Base-by-base conservation (phyloP, 2,888 invertebrate genomes). In the Tanaodytes sp. region DNA sequence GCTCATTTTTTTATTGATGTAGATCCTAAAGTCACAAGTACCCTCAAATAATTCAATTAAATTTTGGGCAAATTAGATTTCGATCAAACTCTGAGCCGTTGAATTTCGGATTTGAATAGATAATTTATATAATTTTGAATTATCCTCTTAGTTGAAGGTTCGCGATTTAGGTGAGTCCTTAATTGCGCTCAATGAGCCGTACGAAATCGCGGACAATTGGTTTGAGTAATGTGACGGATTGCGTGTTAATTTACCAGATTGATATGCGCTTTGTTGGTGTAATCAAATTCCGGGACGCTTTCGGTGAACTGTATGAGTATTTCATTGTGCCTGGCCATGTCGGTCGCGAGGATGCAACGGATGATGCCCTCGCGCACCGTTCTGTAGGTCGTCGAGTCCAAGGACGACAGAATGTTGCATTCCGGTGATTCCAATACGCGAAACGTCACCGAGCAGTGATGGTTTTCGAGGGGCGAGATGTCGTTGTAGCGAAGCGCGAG, bases 381-480 rank as follows among this genome's bases (percentile, higher is more conserved):
- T 79, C 88, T 88, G 83, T 89, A 91, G 73, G 88, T 88, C 71
- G 89, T 87, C 75, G 88, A 86, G 74, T 87, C 87, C 77, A 93
- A 88, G 77, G 91, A 90, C 74, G 90, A 88, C 82, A 93, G 91
- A 75, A 94, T 92, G 85, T 94, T 94, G 84, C 92, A 92, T 80
- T 93, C 92, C 57, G 92, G 91, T 79, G 92, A 90, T 80, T 92
- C 92, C 75, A 94, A 87, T 74, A 94, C 89, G 69, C 92, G 90
- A 85, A 94, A 94, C 42, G 93, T 92, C 76, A 94, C 92, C 71
- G 93, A 93, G 85, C 93, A 93, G 82, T 94, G 94, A 84, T 94
- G 94, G 85, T 94, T 94, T 85, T 94, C 94, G 81, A 94, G 85
- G 2, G 93, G 93, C 52, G 93, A 93, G 80, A 93, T 93, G 86